A percentile compares a stretch with the other conserved stretches of the same genome.
Evolutionary conservation across 2,888 invertebrate genomes (phyloP).

Genomic region (Amiota communis): DNA sequence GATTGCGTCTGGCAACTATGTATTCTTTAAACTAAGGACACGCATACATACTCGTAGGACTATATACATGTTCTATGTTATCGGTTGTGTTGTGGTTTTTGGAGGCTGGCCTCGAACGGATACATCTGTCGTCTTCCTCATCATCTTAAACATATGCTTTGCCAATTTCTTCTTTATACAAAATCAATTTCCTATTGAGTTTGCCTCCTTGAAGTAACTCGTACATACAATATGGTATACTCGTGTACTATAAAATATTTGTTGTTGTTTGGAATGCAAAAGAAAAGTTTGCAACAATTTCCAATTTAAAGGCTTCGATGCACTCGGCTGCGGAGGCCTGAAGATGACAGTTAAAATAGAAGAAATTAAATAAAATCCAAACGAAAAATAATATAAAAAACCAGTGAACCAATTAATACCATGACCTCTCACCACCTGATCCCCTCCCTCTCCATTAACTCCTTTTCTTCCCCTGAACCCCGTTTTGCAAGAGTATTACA

Average conservation of each 20-base stretch:
- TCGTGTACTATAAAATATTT: no score
- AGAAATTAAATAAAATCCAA: slow-evolving; percentile 9
- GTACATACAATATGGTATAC: no score
- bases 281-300: slow-evolving; percentile 29
- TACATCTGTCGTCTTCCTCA: background rate
- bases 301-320: slow-evolving; percentile 3
- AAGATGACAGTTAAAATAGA: slow-evolving; percentile 39
- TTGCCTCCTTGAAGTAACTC: background rate
- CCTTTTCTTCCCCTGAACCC: background rate
- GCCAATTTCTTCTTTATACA: slow-evolving; percentile 9
- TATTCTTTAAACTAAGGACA: background rate
- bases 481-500: background rate
- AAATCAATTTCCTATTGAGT: background rate
- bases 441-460: background rate
- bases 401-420: slow-evolving; percentile 65
- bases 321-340: slow-evolving; percentile 39
- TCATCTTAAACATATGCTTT: slow-evolving; percentile 11
- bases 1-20: background rate
- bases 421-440: slow-evolving; percentile 21
- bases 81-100: background rate
- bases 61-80: background rate
- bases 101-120: background rate
- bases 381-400: slow-evolving; percentile 49
- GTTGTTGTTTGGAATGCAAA: slow-evolving; percentile 25
- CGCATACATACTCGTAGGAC: background rate